These are phyloP conservation scores for Nannospalax galili DNA, from an alignment of 2,113 vertebrate genomes.

Conservation along the genomic window DNA sequence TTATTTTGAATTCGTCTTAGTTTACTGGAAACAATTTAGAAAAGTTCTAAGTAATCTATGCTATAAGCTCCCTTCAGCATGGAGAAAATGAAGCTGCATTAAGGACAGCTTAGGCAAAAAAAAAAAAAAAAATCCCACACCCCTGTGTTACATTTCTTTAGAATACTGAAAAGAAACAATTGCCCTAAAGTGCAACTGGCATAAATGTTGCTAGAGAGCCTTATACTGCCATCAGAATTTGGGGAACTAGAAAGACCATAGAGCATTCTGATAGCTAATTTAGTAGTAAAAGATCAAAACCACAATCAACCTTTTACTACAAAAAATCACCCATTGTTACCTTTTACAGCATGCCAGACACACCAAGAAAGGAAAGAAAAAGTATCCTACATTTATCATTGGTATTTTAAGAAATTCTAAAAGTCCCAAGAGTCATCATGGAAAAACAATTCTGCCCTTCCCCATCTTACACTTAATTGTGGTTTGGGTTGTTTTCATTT, in stretches of 20 bases:
- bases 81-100: neutral
- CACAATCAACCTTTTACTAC: too few species aligned
- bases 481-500: slow-evolving; percentile 20
- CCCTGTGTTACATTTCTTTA: neutral
- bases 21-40: slow-evolving; percentile 21
- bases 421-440: slow-evolving; percentile 21
- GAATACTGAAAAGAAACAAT: neutral
- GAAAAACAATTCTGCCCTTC: neutral
- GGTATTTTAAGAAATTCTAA: slow-evolving; percentile 27
- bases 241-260: neutral
- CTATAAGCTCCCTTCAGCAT: neutral
- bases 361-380: neutral
- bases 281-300: slow-evolving; percentile 3
- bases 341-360: neutral
- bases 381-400: neutral
- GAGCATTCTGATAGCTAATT: neutral
- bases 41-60: slow-evolving; percentile 39
- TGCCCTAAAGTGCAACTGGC: neutral
- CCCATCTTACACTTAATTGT: neutral
- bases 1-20: neutral
- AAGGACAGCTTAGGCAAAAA: neutral
- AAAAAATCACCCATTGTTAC: neutral
- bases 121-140: neutral
- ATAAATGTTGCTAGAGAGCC: neutral
- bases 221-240: neutral